Conservation (phyloP, 2,888 invertebrate genomes). For the Meiosimyza platycephala region DNA sequence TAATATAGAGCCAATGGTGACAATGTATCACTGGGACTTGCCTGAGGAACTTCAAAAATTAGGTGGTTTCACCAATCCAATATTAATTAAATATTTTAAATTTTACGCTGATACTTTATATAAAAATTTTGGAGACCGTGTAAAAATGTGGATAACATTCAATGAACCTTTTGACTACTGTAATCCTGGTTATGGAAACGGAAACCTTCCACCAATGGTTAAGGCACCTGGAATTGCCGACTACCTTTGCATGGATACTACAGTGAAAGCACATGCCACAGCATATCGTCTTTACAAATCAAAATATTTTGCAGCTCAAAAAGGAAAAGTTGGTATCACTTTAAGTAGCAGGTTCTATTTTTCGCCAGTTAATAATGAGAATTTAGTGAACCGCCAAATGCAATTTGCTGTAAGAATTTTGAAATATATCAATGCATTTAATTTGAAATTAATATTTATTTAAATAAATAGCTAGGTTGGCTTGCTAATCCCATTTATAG, state of each 20-base stretch:
- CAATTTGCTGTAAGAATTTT: conserved; percentile 51
- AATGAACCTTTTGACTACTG: conserved; percentile 50
- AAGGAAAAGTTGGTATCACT: conserved; percentile 59
- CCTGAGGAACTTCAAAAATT: conserved; percentile 70
- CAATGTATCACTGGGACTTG: conserved; percentile 71
- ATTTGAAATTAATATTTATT: neutral
- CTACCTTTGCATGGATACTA: conserved; percentile 69
- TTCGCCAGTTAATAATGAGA: conserved; percentile 47
- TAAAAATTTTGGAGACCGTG: conserved; percentile 68
- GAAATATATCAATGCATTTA: too few relatives aligned
- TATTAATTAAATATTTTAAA: conserved; percentile 68
- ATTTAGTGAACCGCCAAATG: conserved; percentile 51
- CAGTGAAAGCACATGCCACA: conserved; percentile 70
- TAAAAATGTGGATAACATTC: conserved; percentile 50
- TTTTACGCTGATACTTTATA: conserved; percentile 69
- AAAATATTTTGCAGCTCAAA: conserved; percentile 60
- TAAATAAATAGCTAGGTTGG: conserved; percentile 58
- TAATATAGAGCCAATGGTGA: conserved; percentile 73
- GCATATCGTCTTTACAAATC: conserved; percentile 67
- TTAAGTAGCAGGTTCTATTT: conserved; percentile 53
- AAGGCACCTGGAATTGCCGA: conserved; percentile 68
- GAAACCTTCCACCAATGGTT: conserved; percentile 58
- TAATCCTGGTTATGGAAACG: conserved; percentile 67
- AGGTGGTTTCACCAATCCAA: conserved; percentile 69
- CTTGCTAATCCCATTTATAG: conserved; percentile 60